Base-by-base conservation (phyloP, 2,113 vertebrate genomes). In the Anoplopoma fimbria region DNA sequence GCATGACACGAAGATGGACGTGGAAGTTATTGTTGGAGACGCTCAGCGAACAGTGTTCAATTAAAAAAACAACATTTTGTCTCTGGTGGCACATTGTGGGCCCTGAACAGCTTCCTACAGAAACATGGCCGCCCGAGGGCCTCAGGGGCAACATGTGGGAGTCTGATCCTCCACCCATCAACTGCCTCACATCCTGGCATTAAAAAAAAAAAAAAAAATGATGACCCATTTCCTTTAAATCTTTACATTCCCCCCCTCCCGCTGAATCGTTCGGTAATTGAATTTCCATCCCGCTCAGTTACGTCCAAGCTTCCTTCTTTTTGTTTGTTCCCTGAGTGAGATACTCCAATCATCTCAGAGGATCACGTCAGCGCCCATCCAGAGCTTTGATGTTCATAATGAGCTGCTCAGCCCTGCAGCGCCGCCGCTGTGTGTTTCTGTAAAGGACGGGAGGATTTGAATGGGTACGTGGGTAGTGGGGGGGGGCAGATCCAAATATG, bases 321-420 rank as follows among this genome's bases (percentile, higher is more conserved):
- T n/a, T 4, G 4, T 85, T 85, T 74, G 68, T 82, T 80, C 79
- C 4, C n/a, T 76, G 12, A 85, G 45, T 87, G 78, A 86, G 82
- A 75, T n/a, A 14, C 40, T 87, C 14, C 80, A 87, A 84, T 92
- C 88, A 68, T 82, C 78, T 88, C 67, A 45, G 27, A 87, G 87
- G 81, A 91, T 82, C 77, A 64, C 75, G 75, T 69, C 70, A 73
- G 75, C 61, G 79, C 51, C 76, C 83, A 81, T 76, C 47, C 0
- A 55, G 74, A 58, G 53, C 91, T 92, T 93, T 94, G 86, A 94
- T 93, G 90, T 88, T 87, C 58, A 53, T 92, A 91, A 91, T 91
- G 89, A 93, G 88, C 62, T 10, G 85, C 82, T 86, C 75, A 79
- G 90, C 87, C 89, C 91, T 33, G 82, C 77, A 85, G 93, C 81